These are phyloP conservation scores for Poecilia gillii DNA, from an alignment of 2,797 vertebrate species.

Conservation along the genomic window DNA sequence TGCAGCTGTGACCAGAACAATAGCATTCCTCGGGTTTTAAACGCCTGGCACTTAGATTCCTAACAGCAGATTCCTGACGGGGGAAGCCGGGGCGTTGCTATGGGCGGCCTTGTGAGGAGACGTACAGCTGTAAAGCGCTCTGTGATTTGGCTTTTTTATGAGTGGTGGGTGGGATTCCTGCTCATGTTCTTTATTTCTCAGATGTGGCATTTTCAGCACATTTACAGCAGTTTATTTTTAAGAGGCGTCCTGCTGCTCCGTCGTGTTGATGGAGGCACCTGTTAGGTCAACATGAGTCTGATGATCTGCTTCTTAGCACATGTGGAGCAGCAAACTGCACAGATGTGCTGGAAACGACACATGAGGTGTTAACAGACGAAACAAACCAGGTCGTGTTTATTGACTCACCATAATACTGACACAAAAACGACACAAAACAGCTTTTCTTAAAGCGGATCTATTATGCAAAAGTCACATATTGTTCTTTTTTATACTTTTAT, in stretches of 20 bases:
- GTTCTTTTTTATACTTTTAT: too few relatives aligned
- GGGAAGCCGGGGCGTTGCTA: slow-evolving; percentile 69
- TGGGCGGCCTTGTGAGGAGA: slow-evolving; percentile 65
- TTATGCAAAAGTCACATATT: too few relatives aligned
- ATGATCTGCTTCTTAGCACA: slow-evolving; percentile 34
- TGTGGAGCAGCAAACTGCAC: slow-evolving; percentile 35
- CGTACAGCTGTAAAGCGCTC: slow-evolving; percentile 63
- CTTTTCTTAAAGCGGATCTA: neutral
- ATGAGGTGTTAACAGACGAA: slow-evolving; percentile 38
- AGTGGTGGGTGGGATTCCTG: slow-evolving; percentile 44
- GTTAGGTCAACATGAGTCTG: slow-evolving; percentile 62
- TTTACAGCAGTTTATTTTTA: slow-evolving; percentile 36
- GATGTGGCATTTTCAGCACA: slow-evolving; percentile 56
- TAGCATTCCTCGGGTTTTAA: slow-evolving; percentile 78
- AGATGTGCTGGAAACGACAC: slow-evolving; percentile 50
- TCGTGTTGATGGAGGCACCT: slow-evolving; percentile 64
- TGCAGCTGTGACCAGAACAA: slow-evolving; percentile 80
- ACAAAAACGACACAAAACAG: neutral
- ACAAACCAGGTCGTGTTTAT: slow-evolving; percentile 37
- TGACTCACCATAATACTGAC: neutral
- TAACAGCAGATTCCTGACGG: slow-evolving; percentile 73
- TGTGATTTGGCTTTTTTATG: slow-evolving; percentile 60
- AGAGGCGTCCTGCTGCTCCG: slow-evolving; percentile 55
- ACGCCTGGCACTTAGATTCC: slow-evolving; percentile 79
- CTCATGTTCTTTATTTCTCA: slow-evolving; percentile 30